Conservation (phyloP, 2,797 vertebrate species). For the Acanthis flammea region DNA sequence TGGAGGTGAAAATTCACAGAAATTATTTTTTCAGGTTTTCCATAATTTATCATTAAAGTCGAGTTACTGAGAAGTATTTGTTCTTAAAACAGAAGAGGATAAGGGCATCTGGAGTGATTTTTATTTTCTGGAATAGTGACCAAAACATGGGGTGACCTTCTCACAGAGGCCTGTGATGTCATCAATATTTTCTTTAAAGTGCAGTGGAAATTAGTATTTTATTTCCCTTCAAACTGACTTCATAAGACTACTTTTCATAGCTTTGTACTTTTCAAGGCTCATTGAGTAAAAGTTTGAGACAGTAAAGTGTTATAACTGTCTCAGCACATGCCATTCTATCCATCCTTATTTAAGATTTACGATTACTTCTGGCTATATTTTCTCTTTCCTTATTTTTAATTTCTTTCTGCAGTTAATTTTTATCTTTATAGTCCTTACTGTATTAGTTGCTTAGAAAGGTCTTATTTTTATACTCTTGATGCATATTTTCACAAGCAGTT, state of each 20-base stretch:
- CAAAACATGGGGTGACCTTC: neutral
- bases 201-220: neutral
- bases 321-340: neutral
- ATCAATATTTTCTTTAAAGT: neutral
- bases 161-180: neutral
- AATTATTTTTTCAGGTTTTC: neutral
- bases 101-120: neutral
- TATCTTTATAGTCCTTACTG: neutral
- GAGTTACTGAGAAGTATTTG: neutral
- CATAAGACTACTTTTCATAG: neutral
- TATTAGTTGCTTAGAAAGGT: neutral
- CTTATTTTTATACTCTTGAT: neutral
- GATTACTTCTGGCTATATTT: neutral
- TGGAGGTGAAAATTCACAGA: neutral
- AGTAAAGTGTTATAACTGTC: neutral
- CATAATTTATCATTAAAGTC: neutral
- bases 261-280: neutral
- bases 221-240: neutral
- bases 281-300: neutral
- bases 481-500: neutral
- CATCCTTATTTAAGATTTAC: neutral
- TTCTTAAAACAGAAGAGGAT: neutral
- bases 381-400: neutral
- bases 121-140: neutral
- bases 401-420: neutral